A percentile compares a stretch with the other conserved stretches of the same genome.
Evolutionary conservation across 2,888 invertebrate species (phyloP).

Genomic region (Ctena decussata): DNA sequence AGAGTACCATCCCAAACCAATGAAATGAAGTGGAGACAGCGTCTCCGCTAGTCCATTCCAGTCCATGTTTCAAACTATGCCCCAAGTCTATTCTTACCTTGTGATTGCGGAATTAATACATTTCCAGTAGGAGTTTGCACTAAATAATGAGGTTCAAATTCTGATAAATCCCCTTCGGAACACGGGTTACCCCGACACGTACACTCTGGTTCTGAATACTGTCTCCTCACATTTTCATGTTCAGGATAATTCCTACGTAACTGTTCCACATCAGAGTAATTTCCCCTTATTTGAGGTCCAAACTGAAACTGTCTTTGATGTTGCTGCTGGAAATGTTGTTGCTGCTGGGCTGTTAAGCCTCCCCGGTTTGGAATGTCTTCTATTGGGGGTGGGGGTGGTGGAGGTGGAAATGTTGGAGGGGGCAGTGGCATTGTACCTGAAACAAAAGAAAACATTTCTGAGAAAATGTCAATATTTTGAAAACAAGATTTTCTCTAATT

Average conservation of each 20-base stretch:
- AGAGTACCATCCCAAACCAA: no score
- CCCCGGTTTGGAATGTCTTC: conserved; percentile 84
- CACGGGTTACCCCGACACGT: conserved; percentile 68
- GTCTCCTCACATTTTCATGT: conserved; percentile 58
- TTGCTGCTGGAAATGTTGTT: conserved; percentile 58
- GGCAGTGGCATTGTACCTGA: conserved; percentile 81
- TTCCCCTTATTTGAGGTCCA: conserved; percentile 81
- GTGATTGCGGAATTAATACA: conserved; percentile 77
- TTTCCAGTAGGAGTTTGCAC: conserved; percentile 82
- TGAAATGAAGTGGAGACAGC: no score
- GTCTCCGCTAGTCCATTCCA: no score
- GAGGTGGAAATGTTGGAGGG: conserved; percentile 76
- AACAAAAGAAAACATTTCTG: no score
- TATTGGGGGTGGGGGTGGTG: conserved; percentile 83
- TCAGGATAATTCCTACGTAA: conserved; percentile 68
- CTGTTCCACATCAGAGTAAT: conserved; percentile 80
- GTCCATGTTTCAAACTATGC: no score
- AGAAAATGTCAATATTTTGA: no score
- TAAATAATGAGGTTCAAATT: conserved; percentile 83
- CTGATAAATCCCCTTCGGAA: conserved; percentile 79
- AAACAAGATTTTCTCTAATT: no score
- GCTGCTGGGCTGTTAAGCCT: conserved; percentile 33
- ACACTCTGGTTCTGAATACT: conserved; percentile 63
- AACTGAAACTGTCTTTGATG: conserved; percentile 78
- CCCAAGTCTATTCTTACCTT: conserved; percentile 65